These are phyloP conservation scores for Caenorhabditis brenneri DNA, from an alignment of 1,140 invertebrate genomes.

Conservation along the genomic window DNA sequence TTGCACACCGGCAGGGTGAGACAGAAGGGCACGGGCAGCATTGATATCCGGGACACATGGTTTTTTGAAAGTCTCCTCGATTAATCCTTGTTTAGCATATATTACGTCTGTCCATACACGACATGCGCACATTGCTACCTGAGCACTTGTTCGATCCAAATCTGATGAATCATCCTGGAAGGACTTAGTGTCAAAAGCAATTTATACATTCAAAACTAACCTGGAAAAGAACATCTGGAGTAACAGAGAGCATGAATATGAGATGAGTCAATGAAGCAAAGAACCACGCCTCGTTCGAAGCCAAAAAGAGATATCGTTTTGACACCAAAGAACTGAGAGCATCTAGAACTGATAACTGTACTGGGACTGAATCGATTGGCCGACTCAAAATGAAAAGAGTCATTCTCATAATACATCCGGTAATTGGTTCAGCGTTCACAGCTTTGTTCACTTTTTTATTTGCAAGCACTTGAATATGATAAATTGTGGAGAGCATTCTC, in stretches of 20 bases:
- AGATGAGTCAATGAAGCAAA: conserved; percentile 93
- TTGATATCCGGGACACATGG: conserved; percentile 75
- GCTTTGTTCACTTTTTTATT: conserved; percentile 56
- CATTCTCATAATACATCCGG: conserved; percentile 87
- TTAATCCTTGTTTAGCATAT: conserved; percentile 89
- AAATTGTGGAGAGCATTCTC: conserved; percentile 71
- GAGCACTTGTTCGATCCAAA: conserved; percentile 24
- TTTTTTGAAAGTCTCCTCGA: conserved; percentile 81
- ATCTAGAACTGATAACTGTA: conserved; percentile 69
- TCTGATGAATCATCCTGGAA: conserved; percentile 20
- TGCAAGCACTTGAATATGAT: conserved; percentile 52
- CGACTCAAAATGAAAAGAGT: conserved; percentile 90
- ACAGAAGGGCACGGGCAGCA: conserved; percentile 83
- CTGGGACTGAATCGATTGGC: conserved; percentile 79
- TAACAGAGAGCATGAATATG: conserved; percentile 86
- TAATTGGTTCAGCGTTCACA: conserved; percentile 57
- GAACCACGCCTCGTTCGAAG: conserved; percentile 76
- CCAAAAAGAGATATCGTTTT: conserved; percentile 55
- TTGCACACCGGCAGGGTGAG: conserved; percentile 83
- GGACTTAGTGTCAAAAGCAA: not conserved
- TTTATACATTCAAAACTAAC: not conserved
- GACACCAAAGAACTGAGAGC: conserved; percentile 64
- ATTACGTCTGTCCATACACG: conserved; percentile 97
- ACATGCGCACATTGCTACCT: conserved; percentile 81
- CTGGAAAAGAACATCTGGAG: conserved; percentile 66